A percentile compares a stretch with the other conserved stretches of the same genome.
Conservation (phyloP, 2,797 vertebrate genomes). For the Falco rusticolus region DNA sequence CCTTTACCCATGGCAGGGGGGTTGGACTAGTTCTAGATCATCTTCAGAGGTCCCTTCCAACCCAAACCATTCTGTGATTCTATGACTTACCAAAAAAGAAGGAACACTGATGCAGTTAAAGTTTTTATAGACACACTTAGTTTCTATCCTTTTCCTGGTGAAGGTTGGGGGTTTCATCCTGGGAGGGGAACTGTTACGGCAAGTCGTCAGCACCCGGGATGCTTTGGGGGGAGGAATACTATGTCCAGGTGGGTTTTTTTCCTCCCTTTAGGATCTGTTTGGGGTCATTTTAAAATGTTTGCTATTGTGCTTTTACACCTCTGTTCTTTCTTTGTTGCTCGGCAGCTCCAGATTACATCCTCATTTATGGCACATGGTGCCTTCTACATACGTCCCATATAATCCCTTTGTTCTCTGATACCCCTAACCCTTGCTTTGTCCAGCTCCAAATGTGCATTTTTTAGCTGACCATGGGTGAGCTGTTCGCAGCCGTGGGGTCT, state of each 20-base stretch:
- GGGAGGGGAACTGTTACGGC: background rate
- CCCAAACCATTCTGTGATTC: no score
- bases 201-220: background rate
- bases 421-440: background rate
- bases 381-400: no score
- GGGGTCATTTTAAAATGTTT: background rate
- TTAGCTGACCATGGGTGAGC: accelerated
- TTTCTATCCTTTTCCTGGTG: background rate
- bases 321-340: background rate
- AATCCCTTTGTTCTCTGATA: background rate
- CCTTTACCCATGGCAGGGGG: background rate
- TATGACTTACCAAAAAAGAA: no score
- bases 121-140: background rate
- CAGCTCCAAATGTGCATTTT: background rate
- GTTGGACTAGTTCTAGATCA: background rate
- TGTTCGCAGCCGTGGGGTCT: background rate
- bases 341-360: background rate
- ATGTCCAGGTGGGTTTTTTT: no score
- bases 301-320: background rate
- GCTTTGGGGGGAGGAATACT: background rate
- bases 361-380: no score
- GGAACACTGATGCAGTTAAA: background rate
- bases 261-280: background rate
- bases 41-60: background rate
- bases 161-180: background rate